Evolutionary conservation across 1,140 invertebrate genomes (phyloP).

Genomic region (Eriosoma lanigerum): DNA sequence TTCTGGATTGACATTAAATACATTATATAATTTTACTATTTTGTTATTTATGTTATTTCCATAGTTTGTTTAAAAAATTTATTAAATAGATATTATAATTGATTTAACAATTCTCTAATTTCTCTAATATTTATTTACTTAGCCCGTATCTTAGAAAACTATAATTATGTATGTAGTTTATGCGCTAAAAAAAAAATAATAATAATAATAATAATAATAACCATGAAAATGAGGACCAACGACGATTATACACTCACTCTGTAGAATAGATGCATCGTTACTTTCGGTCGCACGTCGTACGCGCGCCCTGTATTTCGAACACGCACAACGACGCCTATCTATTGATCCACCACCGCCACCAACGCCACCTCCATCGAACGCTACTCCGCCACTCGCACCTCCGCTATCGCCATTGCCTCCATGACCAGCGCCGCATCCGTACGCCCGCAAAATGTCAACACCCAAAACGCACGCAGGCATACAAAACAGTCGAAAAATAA

Average conservation of each 20-base stretch:
- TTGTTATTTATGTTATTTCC: no score
- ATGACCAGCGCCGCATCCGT: not conserved
- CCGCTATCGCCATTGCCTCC: not conserved
- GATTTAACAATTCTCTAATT: no score
- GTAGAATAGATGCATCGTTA: not conserved
- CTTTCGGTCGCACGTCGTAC: not conserved
- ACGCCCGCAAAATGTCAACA: conserved; percentile 41
- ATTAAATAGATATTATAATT: no score
- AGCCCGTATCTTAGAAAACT: no score
- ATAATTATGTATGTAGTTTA: no score
- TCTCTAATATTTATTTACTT: no score
- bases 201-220: no score
- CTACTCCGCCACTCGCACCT: not conserved
- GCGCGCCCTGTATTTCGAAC: not conserved
- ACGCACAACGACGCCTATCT: conserved; percentile 43
- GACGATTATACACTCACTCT: not conserved
- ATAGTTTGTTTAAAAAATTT: no score
- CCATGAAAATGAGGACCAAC: no score
- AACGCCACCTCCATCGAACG: not conserved
- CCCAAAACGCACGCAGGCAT: conserved; percentile 6
- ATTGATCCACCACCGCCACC: conserved; percentile 36
- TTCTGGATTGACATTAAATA: no score
- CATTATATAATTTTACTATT: no score
- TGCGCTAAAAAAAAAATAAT: no score
- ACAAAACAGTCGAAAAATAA: conserved; percentile 30